Conservation (phyloP, 2,888 invertebrate species). For the Drosophila flavopinicola region DNA sequence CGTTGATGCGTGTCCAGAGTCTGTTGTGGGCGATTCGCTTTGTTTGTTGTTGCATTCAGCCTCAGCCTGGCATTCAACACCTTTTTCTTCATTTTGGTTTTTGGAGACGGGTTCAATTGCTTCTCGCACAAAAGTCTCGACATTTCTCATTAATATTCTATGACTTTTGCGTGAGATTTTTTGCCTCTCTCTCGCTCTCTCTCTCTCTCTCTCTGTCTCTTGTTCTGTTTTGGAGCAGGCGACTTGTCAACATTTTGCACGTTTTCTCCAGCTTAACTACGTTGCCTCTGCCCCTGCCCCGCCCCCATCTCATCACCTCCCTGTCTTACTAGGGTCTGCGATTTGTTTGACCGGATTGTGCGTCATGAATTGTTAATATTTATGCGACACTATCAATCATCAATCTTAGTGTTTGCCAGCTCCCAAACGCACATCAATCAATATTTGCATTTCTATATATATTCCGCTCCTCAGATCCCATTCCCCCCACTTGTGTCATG, state of each 20-base stretch:
- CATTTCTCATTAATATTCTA: slow-evolving; percentile 63
- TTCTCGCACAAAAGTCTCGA: slow-evolving; percentile 15
- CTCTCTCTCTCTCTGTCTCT: slow-evolving; percentile 1
- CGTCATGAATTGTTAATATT: slow-evolving; percentile 76
- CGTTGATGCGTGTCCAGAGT: slow-evolving; percentile 17
- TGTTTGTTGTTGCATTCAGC: slow-evolving; percentile 22
- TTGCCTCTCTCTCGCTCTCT: neutral
- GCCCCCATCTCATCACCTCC: neutral
- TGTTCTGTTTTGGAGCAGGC: slow-evolving; percentile 5
- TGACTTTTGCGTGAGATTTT: slow-evolving; percentile 61
- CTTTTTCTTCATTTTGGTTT: slow-evolving; percentile 22
- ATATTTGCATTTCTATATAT: slow-evolving; percentile 59
- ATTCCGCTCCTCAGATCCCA: neutral
- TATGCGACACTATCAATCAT: slow-evolving; percentile 78
- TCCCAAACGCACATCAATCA: slow-evolving; percentile 57
- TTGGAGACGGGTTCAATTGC: neutral
- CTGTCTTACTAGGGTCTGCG: slow-evolving; percentile 1
- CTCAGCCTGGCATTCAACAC: slow-evolving; percentile 38
- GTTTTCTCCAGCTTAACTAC: slow-evolving; percentile 6
- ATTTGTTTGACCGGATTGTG: slow-evolving; percentile 52
- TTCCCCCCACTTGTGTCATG: slow-evolving; percentile 3
- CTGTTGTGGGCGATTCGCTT: slow-evolving; percentile 12
- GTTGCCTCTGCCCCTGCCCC: neutral
- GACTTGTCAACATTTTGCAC: slow-evolving; percentile 45
- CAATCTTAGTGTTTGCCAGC: slow-evolving; percentile 52